Evolutionary conservation across 2,888 invertebrate genomes (phyloP).

Genomic region (Aphidoletes aphidimyza): DNA sequence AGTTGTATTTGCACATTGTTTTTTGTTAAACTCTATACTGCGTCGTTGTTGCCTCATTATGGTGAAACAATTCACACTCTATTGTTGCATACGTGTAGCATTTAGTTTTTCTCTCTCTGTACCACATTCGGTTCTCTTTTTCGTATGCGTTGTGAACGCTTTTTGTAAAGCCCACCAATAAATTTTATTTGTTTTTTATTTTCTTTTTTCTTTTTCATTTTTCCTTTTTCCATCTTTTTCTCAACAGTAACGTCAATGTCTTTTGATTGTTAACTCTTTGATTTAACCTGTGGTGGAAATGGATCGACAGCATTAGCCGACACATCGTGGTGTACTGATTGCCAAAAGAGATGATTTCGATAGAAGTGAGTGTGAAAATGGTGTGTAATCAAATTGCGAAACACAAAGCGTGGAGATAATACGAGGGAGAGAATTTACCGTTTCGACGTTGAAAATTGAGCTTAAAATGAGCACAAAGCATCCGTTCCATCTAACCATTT

Average conservation of each 20-base stretch:
- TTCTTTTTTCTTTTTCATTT: not conserved
- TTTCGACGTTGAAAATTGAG: too few relatives aligned
- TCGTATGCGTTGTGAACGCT: not conserved
- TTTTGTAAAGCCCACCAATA: constrained; percentile 3
- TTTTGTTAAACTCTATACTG: not conserved
- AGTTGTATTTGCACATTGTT: constrained; percentile 35
- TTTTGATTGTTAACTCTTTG: constrained; percentile 31
- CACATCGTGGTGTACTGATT: constrained; percentile 42
- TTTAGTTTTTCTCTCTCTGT: not conserved
- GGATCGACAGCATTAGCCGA: constrained; percentile 20
- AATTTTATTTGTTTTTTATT: not conserved
- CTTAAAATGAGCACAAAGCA: too few relatives aligned
- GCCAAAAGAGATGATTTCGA: constrained; percentile 12
- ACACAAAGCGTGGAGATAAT: not conserved
- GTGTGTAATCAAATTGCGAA: constrained; percentile 7
- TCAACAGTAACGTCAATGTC: not conserved
- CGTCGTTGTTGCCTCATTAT: not conserved
- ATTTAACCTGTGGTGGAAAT: constrained; percentile 16
- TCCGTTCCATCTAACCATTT: too few relatives aligned
- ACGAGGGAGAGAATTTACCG: not conserved
- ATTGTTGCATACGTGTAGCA: not conserved
- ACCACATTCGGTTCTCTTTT: not conserved
- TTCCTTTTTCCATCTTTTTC: not conserved
- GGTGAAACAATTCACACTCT: too few relatives aligned
- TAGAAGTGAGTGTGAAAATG: constrained; percentile 13